Conservation (phyloP, 2,888 invertebrate genomes). For the Andrena flavipes region DNA sequence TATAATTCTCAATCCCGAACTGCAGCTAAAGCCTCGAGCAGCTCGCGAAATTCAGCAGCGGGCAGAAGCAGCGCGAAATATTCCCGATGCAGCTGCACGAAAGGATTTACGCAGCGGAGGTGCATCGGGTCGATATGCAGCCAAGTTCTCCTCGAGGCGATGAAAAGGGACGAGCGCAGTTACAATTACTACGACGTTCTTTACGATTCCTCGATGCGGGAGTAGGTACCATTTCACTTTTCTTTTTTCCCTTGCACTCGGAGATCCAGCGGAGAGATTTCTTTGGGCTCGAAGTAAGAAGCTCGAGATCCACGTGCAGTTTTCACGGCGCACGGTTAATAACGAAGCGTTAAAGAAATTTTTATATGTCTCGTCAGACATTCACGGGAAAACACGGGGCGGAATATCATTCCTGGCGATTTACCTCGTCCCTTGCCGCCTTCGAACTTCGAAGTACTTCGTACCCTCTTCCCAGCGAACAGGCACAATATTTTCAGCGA, state of each 20-base stretch:
- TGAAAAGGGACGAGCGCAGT: not conserved
- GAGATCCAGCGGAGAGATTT: not conserved
- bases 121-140: conserved; percentile 19
- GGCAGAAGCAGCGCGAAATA: not conserved
- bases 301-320: not conserved
- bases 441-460: not conserved
- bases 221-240: not conserved
- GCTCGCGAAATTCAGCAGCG: not conserved
- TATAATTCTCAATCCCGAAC: not conserved
- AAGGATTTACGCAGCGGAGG: conserved; percentile 11
- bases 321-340: conserved; percentile 17
- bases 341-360: conserved; percentile 45
- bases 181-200: conserved; percentile 1
- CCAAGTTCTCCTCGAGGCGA: not conserved
- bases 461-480: not conserved
- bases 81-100: not conserved
- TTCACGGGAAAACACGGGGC: not conserved
- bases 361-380: not conserved
- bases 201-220: conserved; percentile 3
- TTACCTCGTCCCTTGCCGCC: not conserved
- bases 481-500: conserved; percentile 22
- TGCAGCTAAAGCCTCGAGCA: not conserved
- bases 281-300: conserved; percentile 21
- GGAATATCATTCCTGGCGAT: conserved; percentile 12
- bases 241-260: not conserved